Evolutionary conservation across 2,113 vertebrate species (phyloP).

Genomic region (Dicentrarchus labrax): DNA sequence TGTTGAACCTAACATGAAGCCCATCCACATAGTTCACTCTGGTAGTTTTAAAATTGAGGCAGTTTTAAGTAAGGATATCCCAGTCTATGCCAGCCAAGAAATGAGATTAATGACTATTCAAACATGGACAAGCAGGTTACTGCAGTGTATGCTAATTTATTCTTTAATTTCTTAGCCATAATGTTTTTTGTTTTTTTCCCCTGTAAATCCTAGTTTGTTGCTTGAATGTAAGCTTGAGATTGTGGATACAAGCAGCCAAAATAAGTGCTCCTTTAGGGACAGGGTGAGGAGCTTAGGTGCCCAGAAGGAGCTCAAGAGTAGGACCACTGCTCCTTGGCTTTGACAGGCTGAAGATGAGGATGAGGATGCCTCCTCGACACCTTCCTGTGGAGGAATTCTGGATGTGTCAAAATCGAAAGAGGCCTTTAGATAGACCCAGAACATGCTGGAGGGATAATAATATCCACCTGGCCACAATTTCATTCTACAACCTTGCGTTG

Average conservation of each 20-base stretch:
- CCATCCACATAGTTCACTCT: slow-evolving; percentile 5
- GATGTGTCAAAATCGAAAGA: background rate
- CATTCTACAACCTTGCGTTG: no score
- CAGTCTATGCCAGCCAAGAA: background rate
- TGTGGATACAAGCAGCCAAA: background rate
- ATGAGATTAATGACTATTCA: background rate
- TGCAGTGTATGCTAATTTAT: no score
- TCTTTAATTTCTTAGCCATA: background rate
- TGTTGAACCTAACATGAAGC: slow-evolving; percentile 25
- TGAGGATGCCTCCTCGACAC: background rate
- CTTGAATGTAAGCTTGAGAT: background rate
- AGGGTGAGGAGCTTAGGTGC: background rate
- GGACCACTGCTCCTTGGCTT: background rate
- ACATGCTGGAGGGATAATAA: background rate
- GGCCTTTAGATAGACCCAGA: background rate
- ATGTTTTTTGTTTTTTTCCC: background rate
- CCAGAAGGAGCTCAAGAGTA: background rate
- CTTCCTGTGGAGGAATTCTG: background rate
- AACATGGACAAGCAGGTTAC: background rate
- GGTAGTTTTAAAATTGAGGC: background rate
- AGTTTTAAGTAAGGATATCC: background rate
- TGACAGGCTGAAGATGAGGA: background rate
- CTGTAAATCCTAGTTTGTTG: background rate
- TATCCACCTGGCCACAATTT: background rate
- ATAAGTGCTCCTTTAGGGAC: background rate